Conservation (phyloP, 2,113 vertebrate species). For the Irena cyanogastra region DNA sequence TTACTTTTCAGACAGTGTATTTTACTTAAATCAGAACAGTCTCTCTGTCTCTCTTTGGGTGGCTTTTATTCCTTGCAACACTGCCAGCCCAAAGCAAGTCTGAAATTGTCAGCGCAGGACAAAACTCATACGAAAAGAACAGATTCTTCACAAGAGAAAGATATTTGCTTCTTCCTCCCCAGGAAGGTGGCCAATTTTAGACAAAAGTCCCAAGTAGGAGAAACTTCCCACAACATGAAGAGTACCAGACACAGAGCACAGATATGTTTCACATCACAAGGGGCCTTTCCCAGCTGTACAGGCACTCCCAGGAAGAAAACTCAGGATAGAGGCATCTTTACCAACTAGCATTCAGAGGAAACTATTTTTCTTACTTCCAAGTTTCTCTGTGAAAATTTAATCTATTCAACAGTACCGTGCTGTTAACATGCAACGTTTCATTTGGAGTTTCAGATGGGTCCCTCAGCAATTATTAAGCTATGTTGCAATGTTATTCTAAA, state of each 20-base stretch:
- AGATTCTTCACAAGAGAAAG: neutral
- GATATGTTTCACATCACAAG: neutral
- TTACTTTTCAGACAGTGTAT: neutral
- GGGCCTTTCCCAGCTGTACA: neutral
- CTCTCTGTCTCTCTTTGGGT: neutral
- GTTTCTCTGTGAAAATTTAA: neutral
- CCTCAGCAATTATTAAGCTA: neutral
- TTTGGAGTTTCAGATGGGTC: neutral
- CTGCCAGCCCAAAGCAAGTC: neutral
- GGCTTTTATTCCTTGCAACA: neutral
- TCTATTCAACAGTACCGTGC: neutral
- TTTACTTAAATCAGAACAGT: neutral
- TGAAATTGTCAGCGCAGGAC: neutral
- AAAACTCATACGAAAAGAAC: neutral
- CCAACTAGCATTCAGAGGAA: neutral
- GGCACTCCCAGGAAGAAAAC: neutral
- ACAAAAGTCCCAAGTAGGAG: neutral
- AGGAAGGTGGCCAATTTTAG: neutral
- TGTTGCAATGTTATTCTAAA: neutral
- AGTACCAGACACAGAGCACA: neutral
- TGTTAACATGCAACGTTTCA: neutral
- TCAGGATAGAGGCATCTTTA: neutral
- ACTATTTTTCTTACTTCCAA: neutral
- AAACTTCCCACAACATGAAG: accelerated
- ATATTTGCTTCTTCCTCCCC: neutral